Percentiles rank a stretch among this genome's conserved stretches.
These are phyloP conservation scores for Oconnorella tubifera DNA, from an alignment of 2,888 invertebrate species.

Conservation along the genomic window DNA sequence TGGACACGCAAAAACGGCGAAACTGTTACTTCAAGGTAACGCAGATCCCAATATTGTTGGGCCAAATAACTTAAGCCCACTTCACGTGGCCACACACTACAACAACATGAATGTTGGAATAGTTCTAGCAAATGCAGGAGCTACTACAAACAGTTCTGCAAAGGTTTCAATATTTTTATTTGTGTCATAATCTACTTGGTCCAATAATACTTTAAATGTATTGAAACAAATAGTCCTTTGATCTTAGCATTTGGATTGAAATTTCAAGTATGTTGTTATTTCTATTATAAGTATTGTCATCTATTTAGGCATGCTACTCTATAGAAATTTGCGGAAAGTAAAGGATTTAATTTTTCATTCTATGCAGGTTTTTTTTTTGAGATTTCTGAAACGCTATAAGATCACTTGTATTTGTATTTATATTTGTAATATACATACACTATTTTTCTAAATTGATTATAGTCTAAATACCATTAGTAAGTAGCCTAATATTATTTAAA, in stretches of 20 bases:
- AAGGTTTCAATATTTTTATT: conserved; percentile 36
- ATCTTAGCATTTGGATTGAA: neutral
- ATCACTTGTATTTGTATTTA: too few species aligned
- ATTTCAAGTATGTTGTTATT: neutral
- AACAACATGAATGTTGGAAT: conserved; percentile 11
- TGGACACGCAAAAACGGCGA: conserved; percentile 83
- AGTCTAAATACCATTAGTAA: too few species aligned
- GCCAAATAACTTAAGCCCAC: conserved; percentile 20
- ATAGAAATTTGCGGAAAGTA: too few species aligned
- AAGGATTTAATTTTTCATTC: too few species aligned
- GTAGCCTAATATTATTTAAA: too few species aligned
- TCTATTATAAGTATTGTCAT: neutral
- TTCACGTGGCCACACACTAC: conserved; percentile 21
- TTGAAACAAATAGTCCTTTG: too few species aligned
- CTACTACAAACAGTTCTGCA: conserved; percentile 10
- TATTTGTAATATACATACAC: too few species aligned
- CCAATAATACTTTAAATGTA: too few species aligned
- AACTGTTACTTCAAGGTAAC: conserved; percentile 63
- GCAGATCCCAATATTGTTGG: conserved; percentile 57
- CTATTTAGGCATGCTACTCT: too few species aligned
- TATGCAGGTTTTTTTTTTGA: too few species aligned
- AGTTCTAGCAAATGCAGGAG: conserved; percentile 15
- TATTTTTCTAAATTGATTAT: too few species aligned
- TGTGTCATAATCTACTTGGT: neutral
- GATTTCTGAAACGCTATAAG: too few species aligned